These are phyloP conservation scores for Paralvinella palmiformis DNA, from an alignment of 1,140 invertebrate genomes.

Conservation along the genomic window DNA sequence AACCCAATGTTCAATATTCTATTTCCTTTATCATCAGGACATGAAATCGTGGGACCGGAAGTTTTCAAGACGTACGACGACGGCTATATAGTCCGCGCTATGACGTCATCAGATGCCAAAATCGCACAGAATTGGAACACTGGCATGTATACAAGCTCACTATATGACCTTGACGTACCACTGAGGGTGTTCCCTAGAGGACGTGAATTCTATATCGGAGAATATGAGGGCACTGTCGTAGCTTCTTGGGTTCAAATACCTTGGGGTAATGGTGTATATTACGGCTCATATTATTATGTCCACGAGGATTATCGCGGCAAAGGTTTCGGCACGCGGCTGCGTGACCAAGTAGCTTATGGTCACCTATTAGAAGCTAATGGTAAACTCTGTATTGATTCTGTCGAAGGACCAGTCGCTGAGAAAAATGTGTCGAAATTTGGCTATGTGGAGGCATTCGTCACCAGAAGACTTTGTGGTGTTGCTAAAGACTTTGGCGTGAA, in stretches of 20 bases:
- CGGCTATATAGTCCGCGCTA: slow-evolving; percentile 5
- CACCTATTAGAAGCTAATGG: not conserved
- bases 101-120: slow-evolving; percentile 4
- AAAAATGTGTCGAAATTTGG: not conserved
- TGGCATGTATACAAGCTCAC: not conserved
- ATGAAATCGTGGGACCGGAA: no score
- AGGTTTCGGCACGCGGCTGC: slow-evolving; percentile 6
- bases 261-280: slow-evolving; percentile 7
- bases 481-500: not conserved
- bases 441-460: not conserved
- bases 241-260: slow-evolving; percentile 4
- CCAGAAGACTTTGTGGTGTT: not conserved
- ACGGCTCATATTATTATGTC: slow-evolving; percentile 12
- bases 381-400: not conserved
- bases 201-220: slow-evolving; percentile 5
- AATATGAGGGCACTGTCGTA: slow-evolving; percentile 3
- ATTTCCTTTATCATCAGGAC: no score
- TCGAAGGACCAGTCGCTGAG: not conserved
- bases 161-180: slow-evolving; percentile 11
- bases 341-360: slow-evolving; percentile 3
- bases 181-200: not conserved
- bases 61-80: slow-evolving; percentile 11
- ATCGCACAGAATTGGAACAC: slow-evolving; percentile 8
- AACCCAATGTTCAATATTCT: no score
- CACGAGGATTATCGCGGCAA: slow-evolving; percentile 2